A percentile compares a stretch with the other conserved stretches of the same genome.
Conservation (phyloP, 2,113 vertebrate species). For the Pristiophorus japonicus region DNA sequence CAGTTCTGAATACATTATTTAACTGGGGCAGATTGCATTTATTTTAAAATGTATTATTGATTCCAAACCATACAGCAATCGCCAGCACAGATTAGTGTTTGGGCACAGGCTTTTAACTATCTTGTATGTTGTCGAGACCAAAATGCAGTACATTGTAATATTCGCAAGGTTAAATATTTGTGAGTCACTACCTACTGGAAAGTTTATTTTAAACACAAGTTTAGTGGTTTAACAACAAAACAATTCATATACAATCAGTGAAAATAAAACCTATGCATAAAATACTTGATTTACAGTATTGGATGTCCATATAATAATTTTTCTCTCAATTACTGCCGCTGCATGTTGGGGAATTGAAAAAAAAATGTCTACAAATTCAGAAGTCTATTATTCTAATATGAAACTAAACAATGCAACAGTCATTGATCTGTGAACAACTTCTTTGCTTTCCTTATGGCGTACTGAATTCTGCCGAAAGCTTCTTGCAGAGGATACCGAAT, state of each 20-base stretch:
- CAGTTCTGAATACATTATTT: neutral
- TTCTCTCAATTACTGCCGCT: neutral
- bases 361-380: neutral
- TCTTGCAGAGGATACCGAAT: neutral
- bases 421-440: neutral
- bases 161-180: neutral
- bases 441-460: neutral
- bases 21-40: neutral
- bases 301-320: neutral
- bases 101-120: neutral
- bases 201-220: neutral
- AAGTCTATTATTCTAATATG: no score
- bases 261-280: neutral
- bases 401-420: neutral
- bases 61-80: neutral
- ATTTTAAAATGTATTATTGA: constrained; percentile 7
- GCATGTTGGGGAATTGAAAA: neutral
- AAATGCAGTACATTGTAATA: neutral
- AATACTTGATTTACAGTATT: neutral
- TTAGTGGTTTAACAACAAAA: neutral
- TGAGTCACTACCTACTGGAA: neutral
- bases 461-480: neutral
- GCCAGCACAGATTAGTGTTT: neutral
- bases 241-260: neutral
- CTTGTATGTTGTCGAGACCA: neutral